phyloP scores from a whole-genome alignment of 2,797 vertebrate genomes.

The Lithobates pipiens region DNA sequence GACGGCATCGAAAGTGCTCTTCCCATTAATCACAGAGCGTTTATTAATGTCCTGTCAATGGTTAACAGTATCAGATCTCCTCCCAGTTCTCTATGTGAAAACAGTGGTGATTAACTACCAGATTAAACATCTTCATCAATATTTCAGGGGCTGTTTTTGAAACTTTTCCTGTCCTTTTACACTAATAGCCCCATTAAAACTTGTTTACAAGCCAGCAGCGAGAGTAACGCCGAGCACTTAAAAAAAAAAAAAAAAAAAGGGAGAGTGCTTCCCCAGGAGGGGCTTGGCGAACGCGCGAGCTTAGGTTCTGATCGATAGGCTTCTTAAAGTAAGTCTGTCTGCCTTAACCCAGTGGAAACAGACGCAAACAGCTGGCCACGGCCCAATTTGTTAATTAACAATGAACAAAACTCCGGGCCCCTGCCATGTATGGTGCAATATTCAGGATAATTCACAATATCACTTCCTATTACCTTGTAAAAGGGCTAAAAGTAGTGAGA shows the following conservation, averaged over 20 bases:
- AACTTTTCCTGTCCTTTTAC: constrained; percentile 94
- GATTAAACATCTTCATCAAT: constrained; percentile 99
- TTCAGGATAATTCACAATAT: constrained; percentile 56
- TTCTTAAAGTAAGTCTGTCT: constrained; percentile 86
- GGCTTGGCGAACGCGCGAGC: constrained; percentile 73
- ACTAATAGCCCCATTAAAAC: constrained; percentile 95
- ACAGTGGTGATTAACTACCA: constrained; percentile 96
- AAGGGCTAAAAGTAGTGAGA: constrained; percentile 45
- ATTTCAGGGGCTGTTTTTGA: constrained; percentile 92
- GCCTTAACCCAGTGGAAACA: constrained; percentile 75
- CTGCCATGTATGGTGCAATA: constrained; percentile 44
- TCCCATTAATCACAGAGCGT: constrained; percentile 68
- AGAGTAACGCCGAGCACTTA: constrained; percentile 87
- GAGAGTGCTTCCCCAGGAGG: constrained; percentile 77
- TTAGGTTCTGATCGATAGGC: constrained; percentile 79
- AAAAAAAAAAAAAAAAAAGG: constrained; percentile 66
- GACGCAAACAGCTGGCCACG: constrained; percentile 73
- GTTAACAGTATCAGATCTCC: constrained; percentile 68
- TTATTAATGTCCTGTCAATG: constrained; percentile 77
- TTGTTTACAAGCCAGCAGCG: constrained; percentile 88
- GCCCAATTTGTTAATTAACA: constrained; percentile 83
- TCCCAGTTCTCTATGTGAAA: constrained; percentile 77
- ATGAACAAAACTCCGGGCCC: constrained; percentile 64
- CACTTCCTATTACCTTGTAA: constrained; percentile 61
- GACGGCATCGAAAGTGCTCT: constrained; percentile 15